Evolutionary conservation across 2,797 vertebrate genomes (phyloP).

Genomic region (Pseudocheirus occidentalis): DNA sequence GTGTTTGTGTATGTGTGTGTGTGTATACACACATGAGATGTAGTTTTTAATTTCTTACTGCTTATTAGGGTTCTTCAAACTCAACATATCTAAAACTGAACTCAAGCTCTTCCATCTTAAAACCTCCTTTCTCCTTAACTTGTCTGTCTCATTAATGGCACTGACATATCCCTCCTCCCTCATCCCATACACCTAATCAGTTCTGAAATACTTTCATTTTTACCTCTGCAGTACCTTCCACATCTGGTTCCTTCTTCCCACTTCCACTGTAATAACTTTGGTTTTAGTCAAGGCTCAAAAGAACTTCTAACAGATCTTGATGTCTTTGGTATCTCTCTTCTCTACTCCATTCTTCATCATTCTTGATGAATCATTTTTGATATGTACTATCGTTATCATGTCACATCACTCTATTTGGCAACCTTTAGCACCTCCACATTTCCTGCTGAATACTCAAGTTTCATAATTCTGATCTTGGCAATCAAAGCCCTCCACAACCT

Average conservation of each 20-base stretch:
- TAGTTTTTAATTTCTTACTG: background rate
- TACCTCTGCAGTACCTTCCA: background rate
- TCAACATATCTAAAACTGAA: background rate
- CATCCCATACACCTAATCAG: background rate
- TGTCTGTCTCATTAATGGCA: background rate
- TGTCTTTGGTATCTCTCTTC: background rate
- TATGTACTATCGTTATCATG: background rate
- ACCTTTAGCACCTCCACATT: background rate
- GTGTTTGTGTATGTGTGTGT: no score
- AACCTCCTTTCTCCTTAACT: background rate
- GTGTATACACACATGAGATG: background rate
- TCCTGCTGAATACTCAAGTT: background rate
- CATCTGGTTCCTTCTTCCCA: background rate
- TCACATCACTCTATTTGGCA: background rate
- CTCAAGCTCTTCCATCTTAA: background rate
- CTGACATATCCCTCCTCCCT: background rate
- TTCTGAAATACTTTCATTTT: background rate
- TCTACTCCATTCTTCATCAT: background rate
- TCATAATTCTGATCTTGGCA: background rate
- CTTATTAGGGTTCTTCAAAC: background rate
- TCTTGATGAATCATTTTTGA: background rate
- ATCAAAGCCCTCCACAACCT: background rate
- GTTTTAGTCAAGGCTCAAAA: background rate
- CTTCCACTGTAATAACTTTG: background rate
- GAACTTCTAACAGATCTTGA: background rate